Evolutionary conservation across 2,888 invertebrate genomes (phyloP).

Genomic region (Diadegma fenestrale): DNA sequence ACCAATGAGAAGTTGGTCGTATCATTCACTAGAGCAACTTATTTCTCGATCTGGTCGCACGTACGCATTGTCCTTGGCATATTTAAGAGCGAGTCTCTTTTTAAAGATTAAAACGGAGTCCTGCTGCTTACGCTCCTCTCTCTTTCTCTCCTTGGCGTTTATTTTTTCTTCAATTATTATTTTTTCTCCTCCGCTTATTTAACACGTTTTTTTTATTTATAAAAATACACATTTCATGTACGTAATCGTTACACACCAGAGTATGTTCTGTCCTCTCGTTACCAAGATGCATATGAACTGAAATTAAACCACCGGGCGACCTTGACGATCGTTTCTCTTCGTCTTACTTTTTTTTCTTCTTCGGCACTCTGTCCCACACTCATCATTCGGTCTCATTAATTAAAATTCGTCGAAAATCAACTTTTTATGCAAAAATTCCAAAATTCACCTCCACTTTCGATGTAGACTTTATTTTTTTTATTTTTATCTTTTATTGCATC

Average conservation of each 20-base stretch:
- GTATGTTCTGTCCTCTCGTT: conserved; percentile 30
- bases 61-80: conserved; percentile 62
- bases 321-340: conserved; percentile 35
- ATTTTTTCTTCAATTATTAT: conserved; percentile 1
- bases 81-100: conserved; percentile 53
- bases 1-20: conserved; percentile 19
- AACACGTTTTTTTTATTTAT: conserved; percentile 13
- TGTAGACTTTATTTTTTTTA: background rate
- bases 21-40: conserved; percentile 47
- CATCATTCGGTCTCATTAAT: background rate
- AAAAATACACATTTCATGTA: background rate
- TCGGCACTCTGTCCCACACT: background rate
- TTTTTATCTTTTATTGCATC: background rate
- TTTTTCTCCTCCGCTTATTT: conserved; percentile 20
- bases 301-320: conserved; percentile 34
- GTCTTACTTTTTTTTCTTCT: background rate
- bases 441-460: background rate
- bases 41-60: conserved; percentile 56
- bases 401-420: background rate
- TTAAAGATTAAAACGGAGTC: conserved; percentile 39
- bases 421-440: background rate
- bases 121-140: conserved; percentile 31
- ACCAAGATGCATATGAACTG: conserved; percentile 4
- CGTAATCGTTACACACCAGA: conserved; percentile 17
- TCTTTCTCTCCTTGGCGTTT: conserved; percentile 26